Base-by-base conservation (phyloP, 2,888 invertebrate genomes). In the Callinectes sapidus region DNA sequence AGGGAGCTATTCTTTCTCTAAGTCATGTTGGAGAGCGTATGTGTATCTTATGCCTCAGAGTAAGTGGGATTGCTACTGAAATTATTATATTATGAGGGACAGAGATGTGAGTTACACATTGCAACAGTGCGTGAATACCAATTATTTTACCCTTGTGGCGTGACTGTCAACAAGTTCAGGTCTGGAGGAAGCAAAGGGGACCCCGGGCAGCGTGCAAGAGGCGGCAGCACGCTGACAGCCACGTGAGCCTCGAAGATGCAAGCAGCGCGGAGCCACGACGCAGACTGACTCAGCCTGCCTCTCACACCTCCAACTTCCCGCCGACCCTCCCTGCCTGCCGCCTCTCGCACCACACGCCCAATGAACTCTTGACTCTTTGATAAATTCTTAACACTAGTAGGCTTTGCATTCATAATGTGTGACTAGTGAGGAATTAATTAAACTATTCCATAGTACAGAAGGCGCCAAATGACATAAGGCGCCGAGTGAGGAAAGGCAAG, bases 231-330 rank as follows among this genome's bases (percentile, higher is more conserved):
- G 48, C n/a, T 42, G 23, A 28, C 28, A 54, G 48, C 87, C 87
- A 87, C 87, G 87, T 87, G 87, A 48, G 14, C 87, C 32, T 18
- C 42, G n/a, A 28, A 28, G 87, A 86, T 87, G 87, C 87, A n/a
- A 6, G 87, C 87, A 54, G 48, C 87, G 87, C 87, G 87, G n/a
- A 54, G 87, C 54, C 87, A 87, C 87, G 87, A 87, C 87, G 87
- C 87, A 87, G 48, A 87, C 87, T 87, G 87, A 87, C 48, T 54
- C 28, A 18, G 42, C 48, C 87, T 13, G 48, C 48, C 13, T 14
- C 87, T 87, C 87, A 48, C 87, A 87, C 87, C 48, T n/a, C 87
- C 16, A 87, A 48, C 87, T 87, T 87, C 48, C 87, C 48, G 87
- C 48, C 87, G 28, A 28, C 87, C n/a, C 48, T 18, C 87, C 48